These are phyloP conservation scores for Chrysochloris asiatica DNA, from an alignment of 2,113 vertebrate genomes.

Conservation along the genomic window DNA sequence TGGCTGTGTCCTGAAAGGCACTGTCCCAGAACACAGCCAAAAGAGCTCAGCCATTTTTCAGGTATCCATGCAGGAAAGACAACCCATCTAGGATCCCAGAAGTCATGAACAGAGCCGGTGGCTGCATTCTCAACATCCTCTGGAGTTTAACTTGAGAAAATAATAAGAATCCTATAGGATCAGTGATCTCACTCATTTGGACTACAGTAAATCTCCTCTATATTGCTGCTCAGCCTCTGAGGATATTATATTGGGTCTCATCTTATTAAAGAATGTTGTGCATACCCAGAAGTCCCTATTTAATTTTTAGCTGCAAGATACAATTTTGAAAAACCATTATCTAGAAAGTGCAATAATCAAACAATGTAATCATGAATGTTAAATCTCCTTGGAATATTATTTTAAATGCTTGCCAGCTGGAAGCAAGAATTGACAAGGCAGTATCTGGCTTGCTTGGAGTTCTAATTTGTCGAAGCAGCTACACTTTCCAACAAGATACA, in stretches of 20 bases:
- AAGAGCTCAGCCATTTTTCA: conserved; percentile 39
- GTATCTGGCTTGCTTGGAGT: conserved; percentile 54
- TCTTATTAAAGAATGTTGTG: conserved; percentile 81
- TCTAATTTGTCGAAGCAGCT: conserved; percentile 65
- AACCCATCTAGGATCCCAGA: conserved; percentile 17
- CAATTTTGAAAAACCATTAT: conserved; percentile 82
- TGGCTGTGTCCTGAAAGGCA: background rate
- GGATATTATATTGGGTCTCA: conserved; percentile 77
- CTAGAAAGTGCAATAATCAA: conserved; percentile 79
- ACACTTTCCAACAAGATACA: conserved; percentile 48
- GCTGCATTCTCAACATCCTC: conserved; percentile 53
- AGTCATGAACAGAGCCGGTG: background rate
- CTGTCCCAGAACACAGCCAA: background rate
- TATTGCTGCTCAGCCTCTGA: conserved; percentile 82
- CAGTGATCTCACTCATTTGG: conserved; percentile 79
- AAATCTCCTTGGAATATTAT: conserved; percentile 78
- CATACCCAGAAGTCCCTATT: conserved; percentile 81
- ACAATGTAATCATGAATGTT: conserved; percentile 77
- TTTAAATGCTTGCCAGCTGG: conserved; percentile 77
- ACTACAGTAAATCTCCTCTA: conserved; percentile 79
- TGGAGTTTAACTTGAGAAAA: conserved; percentile 79
- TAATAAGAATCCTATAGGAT: conserved; percentile 79
- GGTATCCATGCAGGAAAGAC: background rate
- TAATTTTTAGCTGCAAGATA: conserved; percentile 85
- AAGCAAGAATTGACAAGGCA: conserved; percentile 71